Percentiles rank a stretch among this genome's conserved stretches.
Conservation (phyloP, 2,888 invertebrate genomes). For the Athetis lepigone region DNA sequence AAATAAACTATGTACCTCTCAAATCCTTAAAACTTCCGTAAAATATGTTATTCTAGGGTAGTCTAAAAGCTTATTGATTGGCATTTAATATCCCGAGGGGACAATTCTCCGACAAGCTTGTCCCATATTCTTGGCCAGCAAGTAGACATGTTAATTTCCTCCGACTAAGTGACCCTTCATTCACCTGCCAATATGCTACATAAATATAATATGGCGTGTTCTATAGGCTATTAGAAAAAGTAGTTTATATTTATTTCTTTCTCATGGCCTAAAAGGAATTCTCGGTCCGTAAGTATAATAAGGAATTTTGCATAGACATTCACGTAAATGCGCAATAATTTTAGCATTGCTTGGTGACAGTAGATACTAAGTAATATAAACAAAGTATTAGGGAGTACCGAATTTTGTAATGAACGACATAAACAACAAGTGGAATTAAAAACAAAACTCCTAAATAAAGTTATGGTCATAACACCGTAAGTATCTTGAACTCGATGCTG, state of each 20-base stretch:
- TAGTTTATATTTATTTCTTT: neutral
- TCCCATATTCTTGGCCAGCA: slow-evolving; percentile 61
- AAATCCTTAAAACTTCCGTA: neutral
- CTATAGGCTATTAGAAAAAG: slow-evolving; percentile 9
- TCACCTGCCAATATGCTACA: slow-evolving; percentile 59
- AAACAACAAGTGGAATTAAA: slow-evolving; percentile 27
- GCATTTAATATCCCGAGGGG: slow-evolving; percentile 26
- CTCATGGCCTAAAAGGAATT: neutral
- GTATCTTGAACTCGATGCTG: slow-evolving; percentile 23
- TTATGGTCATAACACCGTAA: slow-evolving; percentile 12
- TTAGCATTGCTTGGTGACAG: slow-evolving; percentile 1
- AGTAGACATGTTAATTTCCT: slow-evolving; percentile 78
- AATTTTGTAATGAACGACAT: slow-evolving; percentile 12
- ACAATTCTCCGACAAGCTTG: slow-evolving; percentile 58
- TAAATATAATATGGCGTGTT: neutral
- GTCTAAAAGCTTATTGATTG: slow-evolving; percentile 27
- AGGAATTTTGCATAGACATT: neutral
- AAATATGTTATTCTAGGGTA: neutral
- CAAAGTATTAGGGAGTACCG: neutral
- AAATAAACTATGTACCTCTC: neutral
- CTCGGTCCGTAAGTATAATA: neutral
- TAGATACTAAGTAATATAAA: slow-evolving; percentile 3
- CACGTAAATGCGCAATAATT: neutral
- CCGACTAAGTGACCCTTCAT: slow-evolving; percentile 60
- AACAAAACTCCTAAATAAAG: slow-evolving; percentile 36